A percentile compares a stretch with the other conserved stretches of the same genome.
phyloP scores from a whole-genome alignment of 2,888 invertebrate genomes.

The Plemyria rubiginata region DNA sequence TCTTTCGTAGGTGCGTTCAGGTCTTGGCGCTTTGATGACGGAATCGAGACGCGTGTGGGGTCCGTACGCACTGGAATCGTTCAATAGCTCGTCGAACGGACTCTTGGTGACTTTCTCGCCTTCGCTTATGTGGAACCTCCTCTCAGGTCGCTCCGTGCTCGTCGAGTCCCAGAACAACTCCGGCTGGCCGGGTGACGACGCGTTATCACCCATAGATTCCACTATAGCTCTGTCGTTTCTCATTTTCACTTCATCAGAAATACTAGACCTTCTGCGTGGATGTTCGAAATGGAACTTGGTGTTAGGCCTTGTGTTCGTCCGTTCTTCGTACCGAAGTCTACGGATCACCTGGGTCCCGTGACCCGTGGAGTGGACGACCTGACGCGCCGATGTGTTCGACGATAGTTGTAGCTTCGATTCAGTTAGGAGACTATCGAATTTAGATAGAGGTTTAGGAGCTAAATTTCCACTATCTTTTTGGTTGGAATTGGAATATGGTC shows the following conservation, averaged over 20 bases:
- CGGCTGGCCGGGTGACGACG: slow-evolving; percentile 70
- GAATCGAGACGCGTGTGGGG: slow-evolving; percentile 75
- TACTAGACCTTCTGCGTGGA: slow-evolving; percentile 51
- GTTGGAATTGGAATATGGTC: slow-evolving; percentile 57
- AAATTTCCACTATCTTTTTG: slow-evolving; percentile 38
- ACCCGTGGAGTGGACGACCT: slow-evolving; percentile 70
- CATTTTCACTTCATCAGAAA: slow-evolving; percentile 67
- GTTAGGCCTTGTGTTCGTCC: slow-evolving; percentile 49
- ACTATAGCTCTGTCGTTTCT: slow-evolving; percentile 62
- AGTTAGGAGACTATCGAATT: slow-evolving; percentile 67
- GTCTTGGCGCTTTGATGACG: slow-evolving; percentile 75
- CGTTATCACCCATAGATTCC: slow-evolving; percentile 68
- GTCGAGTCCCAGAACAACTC: slow-evolving; percentile 80
- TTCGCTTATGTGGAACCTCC: slow-evolving; percentile 72
- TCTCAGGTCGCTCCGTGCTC: slow-evolving; percentile 68
- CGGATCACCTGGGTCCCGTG: slow-evolving; percentile 78
- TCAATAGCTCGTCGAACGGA: slow-evolving; percentile 74
- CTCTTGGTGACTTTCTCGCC: slow-evolving; percentile 81
- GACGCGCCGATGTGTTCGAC: slow-evolving; percentile 59
- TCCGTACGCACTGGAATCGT: slow-evolving; percentile 72
- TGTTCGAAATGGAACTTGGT: slow-evolving; percentile 57
- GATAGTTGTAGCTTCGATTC: slow-evolving; percentile 67
- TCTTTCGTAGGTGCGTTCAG: slow-evolving; percentile 47
- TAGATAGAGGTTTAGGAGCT: slow-evolving; percentile 46
- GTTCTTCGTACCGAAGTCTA: slow-evolving; percentile 62